phyloP scores from a whole-genome alignment of 2,888 invertebrate genomes.

The Agriopis aurantiaria region DNA sequence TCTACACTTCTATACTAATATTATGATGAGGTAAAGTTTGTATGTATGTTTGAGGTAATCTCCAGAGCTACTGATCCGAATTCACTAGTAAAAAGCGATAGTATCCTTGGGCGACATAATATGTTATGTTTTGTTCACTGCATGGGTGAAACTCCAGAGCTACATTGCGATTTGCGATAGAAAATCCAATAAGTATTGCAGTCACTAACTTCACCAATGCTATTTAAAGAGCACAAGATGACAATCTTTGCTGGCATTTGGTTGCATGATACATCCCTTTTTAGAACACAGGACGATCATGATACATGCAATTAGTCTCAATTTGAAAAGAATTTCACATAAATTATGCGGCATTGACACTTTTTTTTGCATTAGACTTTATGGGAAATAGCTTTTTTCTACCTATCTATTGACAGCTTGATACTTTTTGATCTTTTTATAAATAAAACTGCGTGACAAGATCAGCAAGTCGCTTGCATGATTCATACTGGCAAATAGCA shows the following conservation, averaged over 20 bases:
- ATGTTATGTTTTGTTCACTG: too few species aligned
- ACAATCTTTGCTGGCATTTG: constrained; percentile 39
- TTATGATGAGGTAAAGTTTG: too few species aligned
- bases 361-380: not conserved
- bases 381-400: not conserved
- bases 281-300: constrained; percentile 25
- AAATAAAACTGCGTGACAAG: too few species aligned
- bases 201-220: constrained; percentile 1
- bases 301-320: constrained; percentile 31
- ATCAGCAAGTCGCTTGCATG: too few species aligned
- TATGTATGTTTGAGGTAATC: too few species aligned
- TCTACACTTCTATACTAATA: too few species aligned
- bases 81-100: too few species aligned
- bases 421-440: not conserved
- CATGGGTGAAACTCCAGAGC: too few species aligned
- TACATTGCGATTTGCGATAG: not conserved
- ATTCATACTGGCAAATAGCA: too few species aligned
- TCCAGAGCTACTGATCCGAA: too few species aligned
- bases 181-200: constrained; percentile 13
- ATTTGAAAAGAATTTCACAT: not conserved
- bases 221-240: constrained; percentile 22
- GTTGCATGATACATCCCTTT: constrained; percentile 31
- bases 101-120: too few species aligned
- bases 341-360: not conserved
- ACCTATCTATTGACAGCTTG: not conserved